Percentiles rank a stretch among this genome's conserved stretches.
Conservation (phyloP, 2,888 invertebrate genomes). For the Limenitis camilla region DNA sequence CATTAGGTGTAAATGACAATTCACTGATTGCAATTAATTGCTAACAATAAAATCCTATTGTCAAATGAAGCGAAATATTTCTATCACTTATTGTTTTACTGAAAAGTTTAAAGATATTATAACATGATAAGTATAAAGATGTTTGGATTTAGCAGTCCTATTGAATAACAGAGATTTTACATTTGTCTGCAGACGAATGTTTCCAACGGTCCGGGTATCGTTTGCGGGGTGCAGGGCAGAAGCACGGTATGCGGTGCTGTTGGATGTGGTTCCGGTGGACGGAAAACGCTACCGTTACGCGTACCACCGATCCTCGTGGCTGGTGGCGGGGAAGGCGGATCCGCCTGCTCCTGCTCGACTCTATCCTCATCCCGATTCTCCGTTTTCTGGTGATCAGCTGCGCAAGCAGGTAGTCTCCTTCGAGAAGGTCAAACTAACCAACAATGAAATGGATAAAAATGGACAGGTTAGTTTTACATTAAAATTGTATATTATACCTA, state of each 20-base stretch:
- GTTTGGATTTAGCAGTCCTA: not conserved
- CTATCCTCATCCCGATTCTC: slow-evolving; percentile 97
- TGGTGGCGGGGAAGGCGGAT: slow-evolving; percentile 98
- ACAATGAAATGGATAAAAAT: slow-evolving; percentile 97
- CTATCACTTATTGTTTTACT: no score
- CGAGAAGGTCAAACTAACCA: slow-evolving; percentile 98
- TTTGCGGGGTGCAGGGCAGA: slow-evolving; percentile 89
- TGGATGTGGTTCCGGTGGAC: slow-evolving; percentile 98
- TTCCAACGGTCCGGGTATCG: slow-evolving; percentile 95
- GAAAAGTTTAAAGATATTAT: not conserved
- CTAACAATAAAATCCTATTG: no score
- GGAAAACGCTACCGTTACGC: slow-evolving; percentile 97
- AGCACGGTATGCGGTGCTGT: slow-evolving; percentile 90
- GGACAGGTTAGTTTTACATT: slow-evolving; percentile 83
- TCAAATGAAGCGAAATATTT: no score
- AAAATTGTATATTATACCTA: not conserved
- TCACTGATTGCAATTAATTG: no score
- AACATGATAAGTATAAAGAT: not conserved
- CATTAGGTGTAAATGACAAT: no score
- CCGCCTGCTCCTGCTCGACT: slow-evolving; percentile 94
- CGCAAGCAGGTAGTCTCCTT: slow-evolving; percentile 97
- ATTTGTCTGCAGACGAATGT: slow-evolving; percentile 87
- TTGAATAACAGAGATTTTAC: not conserved
- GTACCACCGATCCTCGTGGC: slow-evolving; percentile 98
- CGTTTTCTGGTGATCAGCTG: slow-evolving; percentile 95